Conservation (phyloP, 2,113 vertebrate species). For the Gobiocypris rarus region DNA sequence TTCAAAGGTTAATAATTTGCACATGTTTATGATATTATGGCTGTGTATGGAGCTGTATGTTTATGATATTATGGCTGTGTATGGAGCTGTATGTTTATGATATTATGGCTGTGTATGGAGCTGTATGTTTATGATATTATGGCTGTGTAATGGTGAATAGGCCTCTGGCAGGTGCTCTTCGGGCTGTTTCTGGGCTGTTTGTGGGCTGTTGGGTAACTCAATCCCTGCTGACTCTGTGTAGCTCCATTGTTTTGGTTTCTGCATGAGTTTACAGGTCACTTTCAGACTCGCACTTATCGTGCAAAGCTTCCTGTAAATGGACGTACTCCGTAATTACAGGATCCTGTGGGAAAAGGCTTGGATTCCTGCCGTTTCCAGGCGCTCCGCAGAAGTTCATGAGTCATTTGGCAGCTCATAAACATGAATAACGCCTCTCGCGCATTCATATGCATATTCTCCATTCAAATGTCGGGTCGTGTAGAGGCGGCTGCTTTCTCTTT, state of each 20-base stretch:
- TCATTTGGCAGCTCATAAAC: slow-evolving; percentile 16
- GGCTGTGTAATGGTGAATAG: too few relatives aligned
- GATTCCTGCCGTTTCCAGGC: neutral
- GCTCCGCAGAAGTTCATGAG: neutral
- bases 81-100: neutral
- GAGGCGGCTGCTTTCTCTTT: neutral
- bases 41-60: too few relatives aligned
- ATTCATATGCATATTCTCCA: slow-evolving; percentile 8
- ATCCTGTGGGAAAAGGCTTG: neutral
- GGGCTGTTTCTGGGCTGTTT: too few relatives aligned
- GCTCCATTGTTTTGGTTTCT: neutral
- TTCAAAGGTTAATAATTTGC: too few relatives aligned
- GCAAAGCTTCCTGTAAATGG: neutral
- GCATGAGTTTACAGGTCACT: neutral
- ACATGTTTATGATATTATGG: neutral
- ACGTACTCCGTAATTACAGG: neutral
- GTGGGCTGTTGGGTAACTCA: neutral
- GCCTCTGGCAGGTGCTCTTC: too few relatives aligned
- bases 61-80: too few relatives aligned
- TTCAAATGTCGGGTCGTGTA: neutral
- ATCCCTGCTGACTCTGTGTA: neutral
- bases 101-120: too few relatives aligned
- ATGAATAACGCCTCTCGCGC: neutral
- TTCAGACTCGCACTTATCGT: neutral
- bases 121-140: too few relatives aligned